phyloP scores from a whole-genome alignment of 92 coral and sea anemone species.

The Montipora capitata region DNA sequence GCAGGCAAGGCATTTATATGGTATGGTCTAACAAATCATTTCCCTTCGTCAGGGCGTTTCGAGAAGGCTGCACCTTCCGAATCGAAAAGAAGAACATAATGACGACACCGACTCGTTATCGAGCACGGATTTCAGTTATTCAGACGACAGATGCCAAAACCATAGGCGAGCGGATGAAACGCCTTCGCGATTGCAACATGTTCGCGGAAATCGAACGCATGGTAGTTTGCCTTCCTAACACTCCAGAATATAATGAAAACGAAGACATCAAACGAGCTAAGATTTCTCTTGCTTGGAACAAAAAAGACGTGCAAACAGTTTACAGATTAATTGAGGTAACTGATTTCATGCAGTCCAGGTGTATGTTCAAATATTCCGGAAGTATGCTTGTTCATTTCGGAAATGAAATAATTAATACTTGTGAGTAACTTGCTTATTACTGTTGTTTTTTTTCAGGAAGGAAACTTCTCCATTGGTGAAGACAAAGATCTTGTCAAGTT shows the following conservation, averaged over 20 bases:
- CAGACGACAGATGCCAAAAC: not conserved
- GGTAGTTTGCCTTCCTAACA: constrained; percentile 36
- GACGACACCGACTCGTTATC: constrained; percentile 19
- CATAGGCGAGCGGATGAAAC: not conserved
- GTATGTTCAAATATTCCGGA: not conserved
- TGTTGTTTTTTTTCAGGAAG: constrained; percentile 8
- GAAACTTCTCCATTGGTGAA: constrained; percentile 55
- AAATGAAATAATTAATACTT: too few species aligned
- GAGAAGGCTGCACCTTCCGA: too few species aligned
- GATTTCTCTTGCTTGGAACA: constrained; percentile 59
- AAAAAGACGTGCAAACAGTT: constrained; percentile 31
- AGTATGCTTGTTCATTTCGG: constrained; percentile 22
- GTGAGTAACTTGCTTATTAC: constrained; percentile 17
- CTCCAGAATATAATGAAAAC: constrained; percentile 27
- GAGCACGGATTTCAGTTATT: not conserved
- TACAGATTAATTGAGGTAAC: constrained; percentile 59
- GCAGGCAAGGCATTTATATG: too few species aligned
- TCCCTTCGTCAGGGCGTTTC: too few species aligned
- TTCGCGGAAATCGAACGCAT: constrained; percentile 38
- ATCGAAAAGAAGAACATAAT: too few species aligned
- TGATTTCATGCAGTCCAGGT: too few species aligned
- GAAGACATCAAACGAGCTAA: constrained; percentile 59
- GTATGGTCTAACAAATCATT: too few species aligned
- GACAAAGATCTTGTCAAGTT: constrained; percentile 58
- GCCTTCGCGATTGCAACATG: constrained; percentile 36